Percentiles rank a stretch among this genome's conserved stretches.
Evolutionary conservation across 1,140 invertebrate species (phyloP).

Genomic region (Episyrphus balteatus): DNA sequence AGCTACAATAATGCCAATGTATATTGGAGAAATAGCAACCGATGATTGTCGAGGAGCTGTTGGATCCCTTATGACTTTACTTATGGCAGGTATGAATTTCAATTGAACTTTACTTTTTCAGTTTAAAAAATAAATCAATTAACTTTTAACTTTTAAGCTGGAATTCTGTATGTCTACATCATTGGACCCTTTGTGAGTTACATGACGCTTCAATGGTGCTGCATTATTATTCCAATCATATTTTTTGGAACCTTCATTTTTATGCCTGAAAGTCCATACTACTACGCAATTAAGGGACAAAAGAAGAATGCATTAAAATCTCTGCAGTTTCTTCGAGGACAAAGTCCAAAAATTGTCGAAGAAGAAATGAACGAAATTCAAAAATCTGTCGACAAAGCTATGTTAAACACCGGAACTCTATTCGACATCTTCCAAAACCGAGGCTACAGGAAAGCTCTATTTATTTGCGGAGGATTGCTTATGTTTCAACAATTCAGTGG

Average conservation of each 20-base stretch:
- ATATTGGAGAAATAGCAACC: slow-evolving; percentile 72
- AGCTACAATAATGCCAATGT: slow-evolving; percentile 64
- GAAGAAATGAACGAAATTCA: slow-evolving; percentile 48
- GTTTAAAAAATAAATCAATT: neutral
- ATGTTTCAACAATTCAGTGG: slow-evolving; percentile 61
- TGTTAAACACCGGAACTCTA: slow-evolving; percentile 37
- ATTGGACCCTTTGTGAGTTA: slow-evolving; percentile 48
- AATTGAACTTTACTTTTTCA: neutral
- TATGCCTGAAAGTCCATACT: slow-evolving; percentile 76
- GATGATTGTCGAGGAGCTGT: slow-evolving; percentile 57
- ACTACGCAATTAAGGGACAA: slow-evolving; percentile 47
- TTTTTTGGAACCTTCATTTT: slow-evolving; percentile 58
- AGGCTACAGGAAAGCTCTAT: slow-evolving; percentile 46
- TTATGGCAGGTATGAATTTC: slow-evolving; percentile 20
- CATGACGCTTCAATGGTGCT: slow-evolving; percentile 20
- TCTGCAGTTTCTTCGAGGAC: slow-evolving; percentile 54
- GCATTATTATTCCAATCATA: slow-evolving; percentile 46
- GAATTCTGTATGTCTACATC: slow-evolving; percentile 58
- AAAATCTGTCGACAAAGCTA: slow-evolving; percentile 41
- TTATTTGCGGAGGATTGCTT: slow-evolving; percentile 54
- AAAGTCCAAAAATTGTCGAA: slow-evolving; percentile 44
- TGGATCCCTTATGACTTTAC: slow-evolving; percentile 65
- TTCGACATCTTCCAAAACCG: slow-evolving; percentile 43
- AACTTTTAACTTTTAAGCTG: slow-evolving; percentile 37
- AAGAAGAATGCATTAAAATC: slow-evolving; percentile 48